Conservation (phyloP, 2,888 invertebrate genomes). For the Diaprepes abbreviatus region DNA sequence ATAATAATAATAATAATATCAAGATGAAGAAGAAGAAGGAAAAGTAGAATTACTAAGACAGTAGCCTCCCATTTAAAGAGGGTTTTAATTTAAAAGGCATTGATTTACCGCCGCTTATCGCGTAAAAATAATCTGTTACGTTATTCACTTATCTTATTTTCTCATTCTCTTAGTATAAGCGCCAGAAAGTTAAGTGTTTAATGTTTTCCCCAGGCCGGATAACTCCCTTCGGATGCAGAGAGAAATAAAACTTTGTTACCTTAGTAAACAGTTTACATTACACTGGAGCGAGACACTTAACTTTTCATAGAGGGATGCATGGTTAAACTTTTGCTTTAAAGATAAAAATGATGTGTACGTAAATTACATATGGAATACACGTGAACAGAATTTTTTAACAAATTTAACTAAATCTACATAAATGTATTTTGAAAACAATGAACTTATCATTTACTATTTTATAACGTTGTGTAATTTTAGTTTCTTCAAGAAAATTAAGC, state of each 20-base stretch:
- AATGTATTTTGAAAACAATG: too few species aligned
- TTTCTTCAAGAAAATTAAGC: too few species aligned
- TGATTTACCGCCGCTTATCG: background rate
- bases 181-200: conserved; percentile 41
- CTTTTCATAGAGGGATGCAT: background rate
- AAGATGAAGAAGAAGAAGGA: too few species aligned
- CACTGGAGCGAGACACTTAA: background rate
- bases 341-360: background rate
- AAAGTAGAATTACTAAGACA: too few species aligned
- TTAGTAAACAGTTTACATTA: conserved; percentile 21
- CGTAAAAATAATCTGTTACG: background rate
- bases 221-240: conserved; percentile 11
- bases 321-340: background rate
- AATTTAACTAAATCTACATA: too few species aligned
- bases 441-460: too few species aligned
- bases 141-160: conserved; percentile 5
- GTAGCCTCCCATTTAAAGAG: too few species aligned
- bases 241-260: conserved; percentile 20
- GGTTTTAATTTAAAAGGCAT: too few species aligned
- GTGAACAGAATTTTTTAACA: too few species aligned
- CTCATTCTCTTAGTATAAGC: conserved; percentile 24
- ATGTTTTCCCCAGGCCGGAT: conserved; percentile 34
- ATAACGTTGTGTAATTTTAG: too few species aligned
- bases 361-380: background rate
- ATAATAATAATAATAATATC: too few species aligned